Evolutionary conservation across 2,797 vertebrate species (phyloP), one percentile per base, ranked within the genome.

Genomic region (Varecia variegata): DNA sequence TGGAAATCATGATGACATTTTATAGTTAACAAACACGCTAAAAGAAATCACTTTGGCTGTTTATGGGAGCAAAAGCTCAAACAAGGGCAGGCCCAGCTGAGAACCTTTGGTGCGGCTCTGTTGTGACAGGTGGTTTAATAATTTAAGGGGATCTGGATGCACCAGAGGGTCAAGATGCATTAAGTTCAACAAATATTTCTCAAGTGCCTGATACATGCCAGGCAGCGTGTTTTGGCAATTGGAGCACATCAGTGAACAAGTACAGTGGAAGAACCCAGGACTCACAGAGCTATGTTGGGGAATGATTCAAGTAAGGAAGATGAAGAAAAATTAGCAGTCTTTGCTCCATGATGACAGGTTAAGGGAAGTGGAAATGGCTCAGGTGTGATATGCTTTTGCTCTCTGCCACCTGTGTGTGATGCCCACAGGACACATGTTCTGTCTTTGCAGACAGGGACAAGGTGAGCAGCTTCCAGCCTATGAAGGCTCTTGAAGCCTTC

Each of bases 1-100:
- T 76, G 86, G 80, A 77, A 93, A 86, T 89, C 79, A 71, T 17
- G 85, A 83, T 76, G 76, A 81, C 74, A 87, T 88, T 88, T 97
- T 79, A 76, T 52, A 45, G 50, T 38, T 90, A 93, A 67, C 52
- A 50, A 71, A 82, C 18, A 70, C n/a, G 52, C 14, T 30, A 43
- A 92, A 80, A 96, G 40, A 85, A 95, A 92, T 94, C 88, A 54
- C 82, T 92, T 79, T 47, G 25, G 56, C 45, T 74, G 43, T 77
- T 77, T 89, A 94, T 21, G 70, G 43, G 52, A 88, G 38, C 20
- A 88, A 88, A 92, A 86, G 58, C 62, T 93, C 68, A 74, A 74
- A 85, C 13, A n/a, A 14, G 30, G 82, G 70, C 68, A 94, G 70
- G 79, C 54, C 85, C 58, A 54, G 68, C 58, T 38, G 58, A 38